Base-by-base conservation (phyloP, 2,797 vertebrate species). In the Malurus splendens region DNA sequence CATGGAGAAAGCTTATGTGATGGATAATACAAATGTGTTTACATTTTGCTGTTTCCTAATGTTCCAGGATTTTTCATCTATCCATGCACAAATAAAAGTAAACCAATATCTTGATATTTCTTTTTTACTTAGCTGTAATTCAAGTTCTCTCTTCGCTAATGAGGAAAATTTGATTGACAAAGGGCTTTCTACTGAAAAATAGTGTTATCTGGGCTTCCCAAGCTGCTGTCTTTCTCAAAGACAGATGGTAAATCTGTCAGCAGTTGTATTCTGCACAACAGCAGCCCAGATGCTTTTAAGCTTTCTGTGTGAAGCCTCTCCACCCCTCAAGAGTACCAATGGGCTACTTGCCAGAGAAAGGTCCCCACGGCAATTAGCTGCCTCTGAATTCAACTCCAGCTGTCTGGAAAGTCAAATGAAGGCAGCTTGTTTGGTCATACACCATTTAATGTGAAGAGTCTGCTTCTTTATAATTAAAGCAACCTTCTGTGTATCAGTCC, bases 311-410 rank as follows among this genome's bases (percentile, higher is more conserved):
- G 95, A 97, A 96, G 68, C 82, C 86, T 91, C 87, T 95, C 88
- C 89, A 92, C 87, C 94, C 74, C 82, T 36, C 51, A 95, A 95
- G 94, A 94, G 94, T 54, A 92, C 78, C 82, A 94, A n/a, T 71
- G 61, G 97, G 97, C 91, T 87, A 56, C 57, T 85, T 79, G 96
- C 97, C 97, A 97, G 89, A 92, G 54, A 67, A 94, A 94, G 80
- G 86, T 96, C 96, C 96, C 95, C 32, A 86, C 45, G 89, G 96
- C 96, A 97, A 96, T 97, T 96, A 97, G 41, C 95, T 95, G 95
- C 87, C 95, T 97, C 95, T 96, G 86, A 96, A 98, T 96, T 96
- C 93, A 97, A 96, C 96, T 95, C 96, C 97, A 97, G 95, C 97
- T 98, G 97, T 96, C 95, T 95, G 91, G 83, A 77, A 97, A 96